Base-by-base conservation (phyloP, 2,113 vertebrate genomes). In the Oplegnathus fasciatus region DNA sequence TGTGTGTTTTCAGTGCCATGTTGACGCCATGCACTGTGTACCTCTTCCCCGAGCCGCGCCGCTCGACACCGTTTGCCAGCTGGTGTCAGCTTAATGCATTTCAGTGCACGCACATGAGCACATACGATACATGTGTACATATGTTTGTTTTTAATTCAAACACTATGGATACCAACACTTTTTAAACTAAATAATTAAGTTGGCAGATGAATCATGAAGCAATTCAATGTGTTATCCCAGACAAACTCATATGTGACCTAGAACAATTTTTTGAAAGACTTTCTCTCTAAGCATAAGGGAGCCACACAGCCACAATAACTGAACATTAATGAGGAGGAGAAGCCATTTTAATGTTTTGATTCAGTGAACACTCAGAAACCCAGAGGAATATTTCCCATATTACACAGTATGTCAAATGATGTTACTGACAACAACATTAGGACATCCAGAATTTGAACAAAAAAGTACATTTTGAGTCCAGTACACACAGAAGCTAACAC, bases 1-100 rank as follows among this genome's bases (percentile, higher is more conserved):
- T 72, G 72, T 90, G 79, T 89, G 84, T 83, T 88, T 69, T 84
- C 77, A 82, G 82, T 90, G 83, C 87, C 72, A 69, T 89, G 78
- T 54, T 62, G 83, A 86, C 37, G 55, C 77, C 89, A 86, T 93
- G 87, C 90, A 71, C 78, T 83, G 84, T 78, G 69, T 55, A 57
- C 73, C 74, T 69, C 76, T 83, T 60, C 74, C n/a, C 69, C 67
- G 6, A 81, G 80, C 78, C 42, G 70, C 24, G 58, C 68, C 84
- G 85, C 64, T 76, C 37, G 24, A 82, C 65, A 42, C 57, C 11
- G 48, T 84, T 82, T 86, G 88, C 77, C 76, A 80, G 71, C 69
- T 78, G 68, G 80, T 89, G 69, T 86, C 82, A 32, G 46, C 82
- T 82, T 80, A 76, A 84, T 34, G n/a, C 82, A 71, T 62, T 82